Conservation (phyloP, 2,113 vertebrate species). For the Phyllostomus hastatus region DNA sequence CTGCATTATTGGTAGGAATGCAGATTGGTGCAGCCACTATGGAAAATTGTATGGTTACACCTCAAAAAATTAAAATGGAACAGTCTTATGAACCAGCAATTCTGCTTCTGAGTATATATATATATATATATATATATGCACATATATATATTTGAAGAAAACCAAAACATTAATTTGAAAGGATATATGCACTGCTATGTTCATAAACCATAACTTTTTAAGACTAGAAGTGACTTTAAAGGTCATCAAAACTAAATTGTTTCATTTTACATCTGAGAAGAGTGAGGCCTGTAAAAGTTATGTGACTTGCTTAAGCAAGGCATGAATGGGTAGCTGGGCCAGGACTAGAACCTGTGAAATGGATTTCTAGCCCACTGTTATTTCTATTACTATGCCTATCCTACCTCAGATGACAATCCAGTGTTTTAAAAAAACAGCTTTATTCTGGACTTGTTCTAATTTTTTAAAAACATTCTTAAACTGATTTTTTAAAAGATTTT, state of each 20-base stretch:
- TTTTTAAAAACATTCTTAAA: background rate
- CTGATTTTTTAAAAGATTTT: no score
- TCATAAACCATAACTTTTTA: background rate
- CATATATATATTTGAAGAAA: background rate
- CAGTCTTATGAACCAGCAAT: background rate
- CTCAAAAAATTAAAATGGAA: background rate
- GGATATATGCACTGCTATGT: background rate
- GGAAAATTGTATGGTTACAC: background rate
- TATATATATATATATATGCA: no score
- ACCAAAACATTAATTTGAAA: background rate
- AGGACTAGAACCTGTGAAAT: background rate
- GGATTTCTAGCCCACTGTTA: background rate
- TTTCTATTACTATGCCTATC: background rate
- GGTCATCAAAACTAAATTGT: background rate
- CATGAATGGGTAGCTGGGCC: background rate
- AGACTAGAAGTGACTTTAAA: conserved; percentile 2
- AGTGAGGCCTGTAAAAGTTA: background rate
- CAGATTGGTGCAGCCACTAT: background rate
- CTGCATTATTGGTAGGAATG: background rate
- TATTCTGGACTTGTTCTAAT: conserved; percentile 16
- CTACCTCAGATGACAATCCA: background rate
- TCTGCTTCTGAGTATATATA: background rate
- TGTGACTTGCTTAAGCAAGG: background rate
- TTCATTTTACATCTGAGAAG: conserved; percentile 18
- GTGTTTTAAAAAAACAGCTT: background rate